phyloP scores from a whole-genome alignment of 2,113 vertebrate genomes.

The Rhea americana region DNA sequence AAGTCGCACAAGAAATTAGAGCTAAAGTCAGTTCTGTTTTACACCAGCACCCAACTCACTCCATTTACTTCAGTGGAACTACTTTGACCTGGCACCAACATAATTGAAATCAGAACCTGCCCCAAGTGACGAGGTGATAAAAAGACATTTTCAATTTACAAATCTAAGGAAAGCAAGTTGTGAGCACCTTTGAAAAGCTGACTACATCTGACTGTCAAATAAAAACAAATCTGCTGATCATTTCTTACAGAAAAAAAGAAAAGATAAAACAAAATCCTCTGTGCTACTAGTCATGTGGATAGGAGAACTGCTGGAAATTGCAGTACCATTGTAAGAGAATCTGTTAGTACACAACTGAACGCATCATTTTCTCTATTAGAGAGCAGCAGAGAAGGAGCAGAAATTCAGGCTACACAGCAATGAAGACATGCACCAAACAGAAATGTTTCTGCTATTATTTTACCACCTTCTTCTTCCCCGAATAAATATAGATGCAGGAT shows the following conservation, averaged over 20 bases:
- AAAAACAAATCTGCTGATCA: background rate
- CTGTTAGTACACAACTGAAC: background rate
- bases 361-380: background rate
- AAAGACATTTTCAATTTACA: background rate
- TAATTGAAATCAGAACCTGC: background rate
- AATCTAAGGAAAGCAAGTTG: background rate
- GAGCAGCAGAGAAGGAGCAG: conserved; percentile 31
- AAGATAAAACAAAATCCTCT: background rate
- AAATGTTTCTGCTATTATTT: conserved; percentile 16
- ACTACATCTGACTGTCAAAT: background rate
- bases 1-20: conserved; percentile 14
- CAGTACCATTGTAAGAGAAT: background rate
- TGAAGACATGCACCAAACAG: background rate
- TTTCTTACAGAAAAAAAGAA: background rate
- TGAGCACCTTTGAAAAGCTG: background rate
- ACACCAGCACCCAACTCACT: conserved; percentile 35
- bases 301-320: background rate
- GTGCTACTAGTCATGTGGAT: background rate
- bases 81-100: background rate
- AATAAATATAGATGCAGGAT: conserved; percentile 34
- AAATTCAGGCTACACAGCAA: conserved; percentile 17
- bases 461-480: conserved; percentile 28
- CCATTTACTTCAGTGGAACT: background rate
- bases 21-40: conserved; percentile 28
- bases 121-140: background rate